A percentile compares a stretch with the other conserved stretches of the same genome.
phyloP scores from a whole-genome alignment of 2,888 invertebrate species.

The Bursaphelenchus okinawaensis region DNA sequence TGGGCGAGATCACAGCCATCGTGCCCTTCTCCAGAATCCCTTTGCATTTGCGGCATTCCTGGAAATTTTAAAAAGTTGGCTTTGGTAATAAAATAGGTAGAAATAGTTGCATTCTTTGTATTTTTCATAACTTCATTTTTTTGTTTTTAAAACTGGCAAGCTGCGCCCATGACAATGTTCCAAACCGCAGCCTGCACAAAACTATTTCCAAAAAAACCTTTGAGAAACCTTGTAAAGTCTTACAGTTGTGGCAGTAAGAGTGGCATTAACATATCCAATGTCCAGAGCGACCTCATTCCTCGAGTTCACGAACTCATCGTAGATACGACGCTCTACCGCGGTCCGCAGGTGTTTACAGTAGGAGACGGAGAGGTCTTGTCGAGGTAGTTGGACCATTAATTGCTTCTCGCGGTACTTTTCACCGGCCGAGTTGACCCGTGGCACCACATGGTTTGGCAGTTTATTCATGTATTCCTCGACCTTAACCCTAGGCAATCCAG shows the following conservation, averaged over 20 bases:
- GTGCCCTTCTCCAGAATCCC: conserved; percentile 74
- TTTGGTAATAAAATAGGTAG: neutral
- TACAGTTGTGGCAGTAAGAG: conserved; percentile 58
- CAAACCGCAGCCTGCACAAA: too few relatives aligned
- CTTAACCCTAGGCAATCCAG: conserved; percentile 65
- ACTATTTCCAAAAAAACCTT: too few relatives aligned
- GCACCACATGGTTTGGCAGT: conserved; percentile 74
- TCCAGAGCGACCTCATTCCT: conserved; percentile 92
- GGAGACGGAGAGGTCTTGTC: conserved; percentile 79
- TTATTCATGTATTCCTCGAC: conserved; percentile 86
- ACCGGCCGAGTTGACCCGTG: conserved; percentile 71
- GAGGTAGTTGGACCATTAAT: conserved; percentile 65
- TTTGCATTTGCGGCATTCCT: conserved; percentile 78
- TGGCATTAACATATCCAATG: conserved; percentile 69
- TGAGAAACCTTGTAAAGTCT: conserved; percentile 18
- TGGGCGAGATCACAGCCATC: conserved; percentile 77
- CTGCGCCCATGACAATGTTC: too few relatives aligned
- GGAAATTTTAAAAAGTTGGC: conserved; percentile 33
- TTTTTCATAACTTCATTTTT: too few relatives aligned
- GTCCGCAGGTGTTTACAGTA: conserved; percentile 81
- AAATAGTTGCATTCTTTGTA: too few relatives aligned
- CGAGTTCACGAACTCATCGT: conserved; percentile 81
- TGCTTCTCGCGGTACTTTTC: conserved; percentile 67
- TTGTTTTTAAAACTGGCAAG: too few relatives aligned
- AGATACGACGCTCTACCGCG: conserved; percentile 51